Evolutionary conservation across 23 tunicate genomes (phyloP).

Genomic region (Trididemnum nubilum): DNA sequence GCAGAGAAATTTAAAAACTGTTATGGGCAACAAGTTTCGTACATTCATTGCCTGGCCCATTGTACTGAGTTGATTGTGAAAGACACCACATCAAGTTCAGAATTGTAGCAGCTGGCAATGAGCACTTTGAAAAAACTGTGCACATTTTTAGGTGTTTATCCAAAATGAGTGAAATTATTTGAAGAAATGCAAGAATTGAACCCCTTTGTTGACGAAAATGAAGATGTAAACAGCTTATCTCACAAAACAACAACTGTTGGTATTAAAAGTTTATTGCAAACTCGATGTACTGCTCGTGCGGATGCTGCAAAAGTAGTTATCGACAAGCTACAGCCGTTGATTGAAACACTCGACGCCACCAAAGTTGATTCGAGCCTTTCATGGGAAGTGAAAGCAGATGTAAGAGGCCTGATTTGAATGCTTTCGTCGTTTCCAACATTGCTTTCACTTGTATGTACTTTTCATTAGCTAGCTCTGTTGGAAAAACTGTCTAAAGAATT

Average conservation of each 20-base stretch:
- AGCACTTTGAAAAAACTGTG: slow-evolving; percentile 24
- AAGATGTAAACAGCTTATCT: slow-evolving; percentile 25
- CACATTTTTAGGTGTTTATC: slow-evolving; percentile 34
- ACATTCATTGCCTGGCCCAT: slow-evolving; percentile 36
- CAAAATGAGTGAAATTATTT: slow-evolving; percentile 27
- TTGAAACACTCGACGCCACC: slow-evolving; percentile 30
- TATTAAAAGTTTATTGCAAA: slow-evolving; percentile 30
- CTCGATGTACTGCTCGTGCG: slow-evolving; percentile 33
- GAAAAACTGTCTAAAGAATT: slow-evolving; percentile 28
- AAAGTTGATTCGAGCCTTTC: slow-evolving; percentile 28
- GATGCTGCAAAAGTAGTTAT: slow-evolving; percentile 37
- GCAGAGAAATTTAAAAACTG: slow-evolving; percentile 30
- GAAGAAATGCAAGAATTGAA: slow-evolving; percentile 29
- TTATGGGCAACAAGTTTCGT: slow-evolving; percentile 35
- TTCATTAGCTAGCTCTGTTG: slow-evolving; percentile 30
- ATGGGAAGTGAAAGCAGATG: slow-evolving; percentile 36
- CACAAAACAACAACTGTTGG: slow-evolving; percentile 26
- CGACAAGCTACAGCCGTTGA: slow-evolving; percentile 29
- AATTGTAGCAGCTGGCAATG: slow-evolving; percentile 29
- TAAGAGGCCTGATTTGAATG: slow-evolving; percentile 32
- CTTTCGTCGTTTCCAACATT: slow-evolving; percentile 38
- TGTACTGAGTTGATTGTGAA: slow-evolving; percentile 27
- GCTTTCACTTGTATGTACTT: slow-evolving; percentile 30
- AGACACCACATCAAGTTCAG: slow-evolving; percentile 29
- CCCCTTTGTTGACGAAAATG: slow-evolving; percentile 26